Evolutionary conservation across 2,797 vertebrate genomes (phyloP), one percentile per base, ranked within the genome.

Genomic region (Darevskia mixta): DNA sequence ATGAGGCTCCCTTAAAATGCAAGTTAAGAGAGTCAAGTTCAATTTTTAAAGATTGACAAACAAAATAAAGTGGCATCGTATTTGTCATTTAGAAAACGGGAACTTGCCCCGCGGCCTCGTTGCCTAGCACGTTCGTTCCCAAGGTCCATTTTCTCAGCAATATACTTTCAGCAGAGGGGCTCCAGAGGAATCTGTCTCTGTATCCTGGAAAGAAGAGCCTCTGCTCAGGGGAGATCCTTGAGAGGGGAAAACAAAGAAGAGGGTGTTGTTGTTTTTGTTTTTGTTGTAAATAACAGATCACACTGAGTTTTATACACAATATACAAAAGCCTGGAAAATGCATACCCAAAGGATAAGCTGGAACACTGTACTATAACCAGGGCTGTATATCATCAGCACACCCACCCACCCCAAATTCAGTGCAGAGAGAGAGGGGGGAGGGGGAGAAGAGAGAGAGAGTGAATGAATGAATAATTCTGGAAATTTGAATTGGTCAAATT

Each of bases 131-230:
- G 58, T 87, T 87, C 81, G 49, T 87, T 87, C 84, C 90, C 18
- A 0, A 17, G 87, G 89, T 94, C 92, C 89, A 78, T 89, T 45
- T 83, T 79, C 87, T 95, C 94, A 97, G 96, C 96, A 98, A 94
- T 95, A 97, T 93, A 95, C 97, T 92, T 96, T 94, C 76, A 99
- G 97, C 94, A 99, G 96, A 29, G 98, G 98, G 11, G 98, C 97
- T 4, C 98, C 99, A 0, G 99, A 99, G 0, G 98, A 99, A 94
- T 99, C 97, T 6, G 97, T 98, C 95, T 98, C 98, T 0, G 97
- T 98, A 95, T 98, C 97, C 15, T 98, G 98, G 90, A 97, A 97
- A 93, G 98, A 98, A 8, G 97, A 96, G 3, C 97, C 98, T 93
- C 97, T 98, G 91, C 96, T 97, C 5, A 96, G 92, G 71, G 97